Evolutionary conservation across 35 echinoderm and acorn worm species (phyloP).

Genomic region (Acanthaster planci): DNA sequence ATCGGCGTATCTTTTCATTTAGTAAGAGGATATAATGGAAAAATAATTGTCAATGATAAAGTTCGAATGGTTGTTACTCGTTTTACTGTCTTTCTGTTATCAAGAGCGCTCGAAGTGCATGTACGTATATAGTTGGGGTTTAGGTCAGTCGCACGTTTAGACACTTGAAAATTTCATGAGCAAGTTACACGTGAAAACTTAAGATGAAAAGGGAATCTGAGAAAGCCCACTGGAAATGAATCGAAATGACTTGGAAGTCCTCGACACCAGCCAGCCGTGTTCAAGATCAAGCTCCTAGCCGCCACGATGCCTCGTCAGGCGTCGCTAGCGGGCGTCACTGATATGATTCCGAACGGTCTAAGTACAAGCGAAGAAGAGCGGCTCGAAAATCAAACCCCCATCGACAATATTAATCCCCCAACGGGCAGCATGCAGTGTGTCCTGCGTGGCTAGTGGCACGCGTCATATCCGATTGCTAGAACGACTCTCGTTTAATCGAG

Average conservation of each 20-base stretch:
- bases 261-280: background rate
- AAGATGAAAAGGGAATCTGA: background rate
- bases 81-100: no score
- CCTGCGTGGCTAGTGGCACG: background rate
- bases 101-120: no score
- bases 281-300: background rate
- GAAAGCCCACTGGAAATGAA: background rate
- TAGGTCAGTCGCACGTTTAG: background rate
- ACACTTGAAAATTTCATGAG: background rate
- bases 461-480: slow-evolving; percentile 17
- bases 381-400: background rate
- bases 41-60: no score
- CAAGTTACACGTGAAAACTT: background rate
- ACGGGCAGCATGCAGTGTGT: background rate
- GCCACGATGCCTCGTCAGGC: background rate
- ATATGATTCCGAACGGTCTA: background rate
- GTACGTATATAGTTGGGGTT: no score
- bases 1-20: no score
- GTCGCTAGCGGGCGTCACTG: slow-evolving; percentile 11
- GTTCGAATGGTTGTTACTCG: no score
- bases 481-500: background rate
- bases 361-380: slow-evolving; percentile 13
- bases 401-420: background rate
- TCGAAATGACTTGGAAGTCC: background rate
- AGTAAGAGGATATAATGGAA: no score